Percentiles rank a stretch among this genome's conserved stretches.
Conservation (phyloP, 92 coral and sea anemone genomes). For the Meandrina meandrites region DNA sequence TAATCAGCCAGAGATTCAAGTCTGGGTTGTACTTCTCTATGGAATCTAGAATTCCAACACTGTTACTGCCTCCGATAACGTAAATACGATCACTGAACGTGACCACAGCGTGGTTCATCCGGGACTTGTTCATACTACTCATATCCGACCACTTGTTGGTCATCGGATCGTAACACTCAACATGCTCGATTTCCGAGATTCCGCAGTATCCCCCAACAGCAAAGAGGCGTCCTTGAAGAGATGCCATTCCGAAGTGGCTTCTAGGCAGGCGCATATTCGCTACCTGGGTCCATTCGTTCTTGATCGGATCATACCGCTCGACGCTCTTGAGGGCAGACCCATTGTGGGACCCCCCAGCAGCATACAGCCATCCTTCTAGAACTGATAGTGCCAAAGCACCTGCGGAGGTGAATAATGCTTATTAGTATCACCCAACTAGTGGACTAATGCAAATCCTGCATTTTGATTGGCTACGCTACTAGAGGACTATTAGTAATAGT, state of each 20-base stretch:
- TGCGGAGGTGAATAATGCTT: slow-evolving; percentile 6
- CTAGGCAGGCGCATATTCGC: slow-evolving; percentile 96
- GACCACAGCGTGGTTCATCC: slow-evolving; percentile 91
- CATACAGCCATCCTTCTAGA: slow-evolving; percentile 97
- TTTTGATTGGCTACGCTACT: too few species aligned
- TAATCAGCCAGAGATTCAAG: slow-evolving; percentile 89
- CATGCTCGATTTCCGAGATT: slow-evolving; percentile 96
- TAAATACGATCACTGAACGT: slow-evolving; percentile 84
- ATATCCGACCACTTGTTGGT: slow-evolving; percentile 95
- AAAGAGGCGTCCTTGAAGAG: slow-evolving; percentile 86
- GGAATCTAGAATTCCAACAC: slow-evolving; percentile 89
- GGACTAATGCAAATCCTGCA: too few species aligned
- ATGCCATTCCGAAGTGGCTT: slow-evolving; percentile 87
- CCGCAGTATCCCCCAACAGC: slow-evolving; percentile 96
- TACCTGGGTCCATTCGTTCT: slow-evolving; percentile 91
- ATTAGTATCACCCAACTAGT: too few species aligned
- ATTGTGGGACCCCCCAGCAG: slow-evolving; percentile 97
- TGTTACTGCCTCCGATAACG: slow-evolving; percentile 92
- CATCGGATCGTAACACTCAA: slow-evolving; percentile 93
- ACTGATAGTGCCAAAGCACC: slow-evolving; percentile 88
- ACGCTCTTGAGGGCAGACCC: slow-evolving; percentile 96
- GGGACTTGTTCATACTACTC: slow-evolving; percentile 92
- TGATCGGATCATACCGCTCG: slow-evolving; percentile 90
- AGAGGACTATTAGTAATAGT: too few species aligned
- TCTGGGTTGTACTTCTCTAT: slow-evolving; percentile 95